Base-by-base conservation (phyloP, 2,888 invertebrate genomes). In the Melanostoma mellinum region DNA sequence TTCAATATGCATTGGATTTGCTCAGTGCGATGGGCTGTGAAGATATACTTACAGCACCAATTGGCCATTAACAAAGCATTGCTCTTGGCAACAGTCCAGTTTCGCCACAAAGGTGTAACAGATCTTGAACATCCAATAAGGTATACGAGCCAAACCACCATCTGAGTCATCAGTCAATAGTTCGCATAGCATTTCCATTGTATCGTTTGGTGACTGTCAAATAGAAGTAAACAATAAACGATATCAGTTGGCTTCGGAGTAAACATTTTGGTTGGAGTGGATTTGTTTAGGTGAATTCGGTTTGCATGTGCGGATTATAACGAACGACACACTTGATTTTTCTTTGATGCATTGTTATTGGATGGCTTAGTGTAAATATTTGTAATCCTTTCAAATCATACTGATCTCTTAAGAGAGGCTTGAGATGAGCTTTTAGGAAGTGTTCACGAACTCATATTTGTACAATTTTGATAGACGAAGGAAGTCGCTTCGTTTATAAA, bases 131-230 rank as follows among this genome's bases (percentile, higher is more conserved):
- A 93, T 92, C 35, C 93, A 91, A 3, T 94, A 90, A 0, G 95
- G 93, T 50, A 97, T 94, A 87, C 95, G 94, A 0, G 96, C 94
- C 0, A 95, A 94, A 0, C 96, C 96, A 0, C 97, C 97, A 75
- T 97, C 97, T 0, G 96, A 95, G 88, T 97, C 97, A 84, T 95
- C 94, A 0, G 96, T 96, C 65, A 97, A 91, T 0, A 96, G 93
- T 89, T 97, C 96, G 89, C 97, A 97, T 30, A 97, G 92, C 85
- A 95, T 92, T 53, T 94, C 94, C 96, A 97, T 96, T 0, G 96
- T 95, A 88, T 95, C 94, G 2, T 94, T 94, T 10, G 96, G 92
- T 87, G 93, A 94, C 94, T 96, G 90, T 1, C 35, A 33, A 10
- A 58, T 40, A 65, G 33, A 67, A 40, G 40, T 50, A 79, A 74